phyloP scores from a whole-genome alignment of 1,140 invertebrate genomes.

The Drosophila burlai region DNA sequence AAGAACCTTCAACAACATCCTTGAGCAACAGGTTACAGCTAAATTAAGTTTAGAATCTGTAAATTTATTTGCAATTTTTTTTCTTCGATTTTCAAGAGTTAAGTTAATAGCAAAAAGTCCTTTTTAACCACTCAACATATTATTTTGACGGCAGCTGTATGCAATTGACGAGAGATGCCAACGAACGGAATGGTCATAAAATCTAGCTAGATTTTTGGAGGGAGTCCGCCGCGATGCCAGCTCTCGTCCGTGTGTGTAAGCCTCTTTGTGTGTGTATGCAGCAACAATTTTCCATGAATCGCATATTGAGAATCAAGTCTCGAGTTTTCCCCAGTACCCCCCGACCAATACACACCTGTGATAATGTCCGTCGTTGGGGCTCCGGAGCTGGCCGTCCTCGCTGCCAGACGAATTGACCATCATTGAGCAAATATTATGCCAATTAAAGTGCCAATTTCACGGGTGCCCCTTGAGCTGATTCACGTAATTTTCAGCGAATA shows the following conservation, averaged over 20 bases:
- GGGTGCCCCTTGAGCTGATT: conserved; percentile 31
- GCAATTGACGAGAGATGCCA: conserved; percentile 8
- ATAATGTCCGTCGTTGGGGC: conserved; percentile 76
- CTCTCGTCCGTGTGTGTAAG: conserved; percentile 32
- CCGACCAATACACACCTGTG: conserved; percentile 77
- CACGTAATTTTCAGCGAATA: conserved; percentile 39
- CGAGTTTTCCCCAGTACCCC: conserved; percentile 30
- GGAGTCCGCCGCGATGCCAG: conserved; percentile 22
- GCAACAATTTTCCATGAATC: conserved; percentile 77
- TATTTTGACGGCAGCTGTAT: conserved; percentile 7
- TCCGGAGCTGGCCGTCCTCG: conserved; percentile 82
- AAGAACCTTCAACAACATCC: not conserved
- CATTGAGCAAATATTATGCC: conserved; percentile 13
- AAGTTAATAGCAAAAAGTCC: not conserved
- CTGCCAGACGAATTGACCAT: conserved; percentile 83
- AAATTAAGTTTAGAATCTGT: too few species aligned
- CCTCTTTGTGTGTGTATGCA: conserved; percentile 70
- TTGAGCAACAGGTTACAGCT: not conserved
- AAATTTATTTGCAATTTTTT: not conserved
- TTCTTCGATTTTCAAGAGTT: too few species aligned
- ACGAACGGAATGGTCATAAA: not conserved
- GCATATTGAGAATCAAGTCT: conserved; percentile 38
- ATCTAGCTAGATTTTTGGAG: conserved; percentile 6
- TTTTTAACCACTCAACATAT: not conserved
- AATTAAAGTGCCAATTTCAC: conserved; percentile 36